phyloP scores from a whole-genome alignment of 2,113 vertebrate genomes.

The Zonotrichia leucophrys region DNA sequence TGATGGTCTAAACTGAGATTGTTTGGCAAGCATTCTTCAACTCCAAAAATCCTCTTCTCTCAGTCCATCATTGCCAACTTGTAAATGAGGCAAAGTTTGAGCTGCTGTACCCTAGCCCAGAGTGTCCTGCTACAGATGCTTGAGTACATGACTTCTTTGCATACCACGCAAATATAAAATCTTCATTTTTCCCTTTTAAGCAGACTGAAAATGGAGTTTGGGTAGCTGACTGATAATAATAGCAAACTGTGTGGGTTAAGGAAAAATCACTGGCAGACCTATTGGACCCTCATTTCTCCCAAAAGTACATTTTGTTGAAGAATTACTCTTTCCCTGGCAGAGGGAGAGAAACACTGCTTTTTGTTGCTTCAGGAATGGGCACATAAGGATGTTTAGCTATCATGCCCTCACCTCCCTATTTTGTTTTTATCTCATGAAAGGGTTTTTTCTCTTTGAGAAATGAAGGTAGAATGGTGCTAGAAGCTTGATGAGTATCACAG shows the following conservation, averaged over 20 bases:
- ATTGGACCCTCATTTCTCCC: neutral
- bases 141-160: neutral
- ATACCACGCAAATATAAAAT: neutral
- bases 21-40: neutral
- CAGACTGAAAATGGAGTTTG: neutral
- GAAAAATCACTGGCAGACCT: neutral
- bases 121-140: neutral
- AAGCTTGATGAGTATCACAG: too few species aligned
- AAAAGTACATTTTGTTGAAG: neutral
- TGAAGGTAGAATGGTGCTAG: too few species aligned
- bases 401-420: neutral
- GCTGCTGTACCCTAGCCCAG: neutral
- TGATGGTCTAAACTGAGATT: neutral
- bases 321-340: neutral
- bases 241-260: neutral
- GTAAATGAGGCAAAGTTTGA: neutral
- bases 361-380: neutral
- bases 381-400: neutral
- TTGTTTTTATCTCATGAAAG: too few species aligned
- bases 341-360: neutral
- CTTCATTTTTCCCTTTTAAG: neutral
- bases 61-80: neutral
- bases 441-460: too few species aligned
- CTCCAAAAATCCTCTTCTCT: neutral
- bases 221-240: neutral